Evolutionary conservation across 2,888 invertebrate genomes (phyloP).

Genomic region (Nomada fabriciana): DNA sequence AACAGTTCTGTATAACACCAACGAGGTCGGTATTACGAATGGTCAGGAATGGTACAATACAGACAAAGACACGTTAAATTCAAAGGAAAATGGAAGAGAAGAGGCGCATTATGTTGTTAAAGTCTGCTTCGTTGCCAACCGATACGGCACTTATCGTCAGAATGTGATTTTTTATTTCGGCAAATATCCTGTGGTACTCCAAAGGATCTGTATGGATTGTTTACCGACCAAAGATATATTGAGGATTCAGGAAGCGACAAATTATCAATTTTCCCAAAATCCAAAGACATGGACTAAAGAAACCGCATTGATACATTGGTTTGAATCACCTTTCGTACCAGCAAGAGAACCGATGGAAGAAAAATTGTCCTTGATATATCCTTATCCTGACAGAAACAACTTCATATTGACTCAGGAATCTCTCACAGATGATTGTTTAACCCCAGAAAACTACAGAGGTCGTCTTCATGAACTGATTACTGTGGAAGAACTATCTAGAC

Average conservation of each 20-base stretch:
- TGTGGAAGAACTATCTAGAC: conserved; percentile 92
- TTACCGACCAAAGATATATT: conserved; percentile 89
- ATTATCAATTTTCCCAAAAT: conserved; percentile 87
- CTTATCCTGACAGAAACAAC: conserved; percentile 88
- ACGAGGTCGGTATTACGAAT: conserved; percentile 64
- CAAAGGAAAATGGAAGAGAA: not conserved
- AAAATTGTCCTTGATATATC: conserved; percentile 85
- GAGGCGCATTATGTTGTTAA: conserved; percentile 41
- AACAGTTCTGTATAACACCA: conserved; percentile 59
- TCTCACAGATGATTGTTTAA: conserved; percentile 87
- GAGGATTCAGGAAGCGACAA: conserved; percentile 88
- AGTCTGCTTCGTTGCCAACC: conserved; percentile 40
- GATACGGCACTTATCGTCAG: conserved; percentile 91
- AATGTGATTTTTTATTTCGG: conserved; percentile 92
- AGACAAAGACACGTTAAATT: not conserved
- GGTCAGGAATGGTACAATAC: conserved; percentile 72
- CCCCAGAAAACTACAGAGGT: conserved; percentile 89
- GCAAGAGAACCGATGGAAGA: conserved; percentile 84
- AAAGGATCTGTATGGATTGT: conserved; percentile 91
- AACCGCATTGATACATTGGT: conserved; percentile 85
- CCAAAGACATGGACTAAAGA: conserved; percentile 86
- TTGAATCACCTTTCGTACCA: conserved; percentile 86
- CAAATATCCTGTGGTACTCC: conserved; percentile 87
- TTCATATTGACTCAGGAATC: conserved; percentile 89
- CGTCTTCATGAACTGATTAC: conserved; percentile 91